phyloP scores from a whole-genome alignment of 2,888 invertebrate genomes.

The Muschampia plurimacula region DNA sequence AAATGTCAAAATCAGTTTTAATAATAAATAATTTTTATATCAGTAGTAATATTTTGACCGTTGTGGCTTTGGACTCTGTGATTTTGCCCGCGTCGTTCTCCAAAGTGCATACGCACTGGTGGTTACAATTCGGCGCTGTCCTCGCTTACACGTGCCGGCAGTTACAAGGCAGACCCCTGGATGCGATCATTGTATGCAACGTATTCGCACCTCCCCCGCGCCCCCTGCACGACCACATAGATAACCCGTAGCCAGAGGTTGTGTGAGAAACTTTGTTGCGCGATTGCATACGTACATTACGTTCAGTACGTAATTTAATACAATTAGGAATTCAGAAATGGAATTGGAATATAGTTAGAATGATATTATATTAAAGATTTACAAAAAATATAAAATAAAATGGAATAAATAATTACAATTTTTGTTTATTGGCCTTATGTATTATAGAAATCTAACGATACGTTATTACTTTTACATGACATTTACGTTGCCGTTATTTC shows the following conservation, averaged over 20 bases:
- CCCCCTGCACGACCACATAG: slow-evolving; percentile 39
- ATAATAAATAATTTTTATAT: neutral
- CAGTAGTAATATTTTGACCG: neutral
- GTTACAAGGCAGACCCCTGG: slow-evolving; percentile 64
- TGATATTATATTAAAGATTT: neutral
- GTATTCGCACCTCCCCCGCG: slow-evolving; percentile 68
- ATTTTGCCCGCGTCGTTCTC: neutral
- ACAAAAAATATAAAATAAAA: neutral
- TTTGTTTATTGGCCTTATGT: too few species aligned
- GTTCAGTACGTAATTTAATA: neutral
- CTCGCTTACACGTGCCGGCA: slow-evolving; percentile 78
- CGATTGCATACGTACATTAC: slow-evolving; percentile 28
- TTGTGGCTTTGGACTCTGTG: neutral
- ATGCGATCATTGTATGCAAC: slow-evolving; percentile 85
- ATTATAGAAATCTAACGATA: too few species aligned
- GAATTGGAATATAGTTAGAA: neutral
- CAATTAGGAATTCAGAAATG: slow-evolving; percentile 17
- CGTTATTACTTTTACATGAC: too few species aligned
- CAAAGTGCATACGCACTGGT: slow-evolving; percentile 48
- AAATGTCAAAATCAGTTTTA: neutral
- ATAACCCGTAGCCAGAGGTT: slow-evolving; percentile 31
- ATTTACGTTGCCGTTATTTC: too few species aligned
- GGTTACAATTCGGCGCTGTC: slow-evolving; percentile 68
- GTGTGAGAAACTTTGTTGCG: slow-evolving; percentile 34
- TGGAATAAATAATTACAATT: too few species aligned